These are phyloP conservation scores for Ophion ellenae DNA, from an alignment of 2,888 invertebrate species.

Conservation along the genomic window DNA sequence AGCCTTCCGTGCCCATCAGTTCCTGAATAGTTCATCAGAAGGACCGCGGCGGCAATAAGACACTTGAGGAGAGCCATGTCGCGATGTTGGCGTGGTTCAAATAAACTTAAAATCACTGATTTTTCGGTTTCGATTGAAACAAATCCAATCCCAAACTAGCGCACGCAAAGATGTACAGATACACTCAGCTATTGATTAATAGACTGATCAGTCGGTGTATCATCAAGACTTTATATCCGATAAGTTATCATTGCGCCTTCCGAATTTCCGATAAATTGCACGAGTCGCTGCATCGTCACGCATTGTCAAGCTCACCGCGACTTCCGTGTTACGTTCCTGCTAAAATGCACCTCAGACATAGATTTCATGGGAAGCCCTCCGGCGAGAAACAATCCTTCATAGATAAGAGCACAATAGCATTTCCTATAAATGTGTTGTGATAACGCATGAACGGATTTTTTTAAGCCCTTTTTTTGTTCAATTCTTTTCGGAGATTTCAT, in stretches of 20 bases:
- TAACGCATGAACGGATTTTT: no score
- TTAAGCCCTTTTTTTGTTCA: no score
- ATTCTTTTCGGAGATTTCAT: no score
- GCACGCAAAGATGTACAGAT: neutral
- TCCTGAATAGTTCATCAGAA: constrained; percentile 5
- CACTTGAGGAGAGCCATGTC: constrained; percentile 16
- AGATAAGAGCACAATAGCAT: neutral
- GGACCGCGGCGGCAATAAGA: neutral
- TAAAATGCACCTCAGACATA: neutral
- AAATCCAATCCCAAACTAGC: neutral
- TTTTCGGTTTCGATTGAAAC: neutral
- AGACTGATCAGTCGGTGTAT: neutral
- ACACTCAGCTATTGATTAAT: neutral
- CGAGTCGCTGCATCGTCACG: neutral
- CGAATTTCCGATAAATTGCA: neutral
- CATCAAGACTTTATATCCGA: constrained; percentile 10
- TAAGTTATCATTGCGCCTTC: constrained; percentile 6
- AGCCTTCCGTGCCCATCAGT: constrained; percentile 85
- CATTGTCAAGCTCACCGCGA: neutral
- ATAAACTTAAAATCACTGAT: neutral
- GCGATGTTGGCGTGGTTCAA: neutral
- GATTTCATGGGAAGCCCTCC: neutral
- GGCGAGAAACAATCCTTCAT: neutral
- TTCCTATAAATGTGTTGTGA: no score
- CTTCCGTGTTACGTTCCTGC: neutral